phyloP scores from a whole-genome alignment of 2,888 invertebrate genomes.

The Microctonus hyperodae region DNA sequence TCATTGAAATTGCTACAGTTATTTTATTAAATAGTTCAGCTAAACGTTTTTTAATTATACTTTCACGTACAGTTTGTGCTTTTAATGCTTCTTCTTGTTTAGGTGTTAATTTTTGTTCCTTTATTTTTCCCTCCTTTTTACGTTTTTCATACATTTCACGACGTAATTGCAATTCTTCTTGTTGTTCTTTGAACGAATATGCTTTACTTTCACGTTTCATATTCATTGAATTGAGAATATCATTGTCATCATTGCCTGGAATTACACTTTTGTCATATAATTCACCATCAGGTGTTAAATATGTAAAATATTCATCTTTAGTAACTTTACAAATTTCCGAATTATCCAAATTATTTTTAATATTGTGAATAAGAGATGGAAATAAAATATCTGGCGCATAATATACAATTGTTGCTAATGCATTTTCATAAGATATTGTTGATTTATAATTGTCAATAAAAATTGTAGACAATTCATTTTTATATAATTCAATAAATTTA shows the following conservation, averaged over 20 bases:
- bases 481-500: slow-evolving; percentile 69
- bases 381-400: slow-evolving; percentile 73
- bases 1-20: slow-evolving; percentile 62
- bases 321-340: slow-evolving; percentile 75
- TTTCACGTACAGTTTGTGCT: slow-evolving; percentile 86
- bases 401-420: slow-evolving; percentile 74
- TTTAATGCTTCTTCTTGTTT: slow-evolving; percentile 94
- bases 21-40: slow-evolving; percentile 62
- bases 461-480: slow-evolving; percentile 68
- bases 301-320: slow-evolving; percentile 82
- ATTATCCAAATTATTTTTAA: slow-evolving; percentile 71
- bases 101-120: slow-evolving; percentile 76
- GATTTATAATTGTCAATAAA: slow-evolving; percentile 70
- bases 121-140: slow-evolving; percentile 78
- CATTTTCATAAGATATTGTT: slow-evolving; percentile 71
- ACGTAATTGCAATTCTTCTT: slow-evolving; percentile 92
- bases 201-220: slow-evolving; percentile 95
- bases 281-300: slow-evolving; percentile 85
- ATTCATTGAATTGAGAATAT: slow-evolving; percentile 70
- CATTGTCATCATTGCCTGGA: slow-evolving; percentile 68
- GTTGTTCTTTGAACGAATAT: slow-evolving; percentile 95
- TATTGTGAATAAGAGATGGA: slow-evolving; percentile 70
- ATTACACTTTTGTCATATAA: slow-evolving; percentile 88
- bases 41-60: slow-evolving; percentile 75
- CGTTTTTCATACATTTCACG: slow-evolving; percentile 92